Conservation (phyloP, 1,140 invertebrate species). For the Epicauta chinensis region DNA sequence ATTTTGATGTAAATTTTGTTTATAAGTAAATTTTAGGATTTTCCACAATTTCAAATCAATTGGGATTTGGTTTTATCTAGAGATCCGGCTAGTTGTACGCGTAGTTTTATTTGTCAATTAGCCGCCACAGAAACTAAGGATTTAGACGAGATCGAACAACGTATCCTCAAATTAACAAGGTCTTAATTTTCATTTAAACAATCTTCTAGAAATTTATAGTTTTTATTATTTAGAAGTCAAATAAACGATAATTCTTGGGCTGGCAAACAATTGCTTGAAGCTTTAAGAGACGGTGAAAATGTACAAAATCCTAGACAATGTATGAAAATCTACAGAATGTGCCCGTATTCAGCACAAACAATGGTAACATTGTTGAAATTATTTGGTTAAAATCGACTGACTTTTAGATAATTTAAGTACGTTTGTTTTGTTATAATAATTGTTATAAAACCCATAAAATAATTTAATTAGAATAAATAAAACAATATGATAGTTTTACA, state of each 20-base stretch:
- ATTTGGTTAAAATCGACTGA: conserved; percentile 19
- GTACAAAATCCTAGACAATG: conserved; percentile 23
- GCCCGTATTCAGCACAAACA: conserved; percentile 32
- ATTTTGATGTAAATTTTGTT: no score
- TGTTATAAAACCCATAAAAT: neutral
- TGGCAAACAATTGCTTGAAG: conserved; percentile 27
- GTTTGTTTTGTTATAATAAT: neutral
- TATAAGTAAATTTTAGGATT: neutral
- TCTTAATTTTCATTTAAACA: conserved; percentile 11
- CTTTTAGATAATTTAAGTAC: conserved; percentile 4
- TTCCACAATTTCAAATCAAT: conserved; percentile 15
- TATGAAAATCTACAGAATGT: conserved; percentile 34
- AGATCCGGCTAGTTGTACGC: conserved; percentile 33
- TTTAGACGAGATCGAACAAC: conserved; percentile 27
- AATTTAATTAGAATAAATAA: neutral
- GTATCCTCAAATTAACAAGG: conserved; percentile 31
- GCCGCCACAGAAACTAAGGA: conserved; percentile 23
- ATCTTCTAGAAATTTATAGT: neutral
- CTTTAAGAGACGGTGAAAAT: conserved; percentile 25
- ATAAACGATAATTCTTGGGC: conserved; percentile 23
- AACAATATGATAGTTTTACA: neutral
- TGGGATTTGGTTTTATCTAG: conserved; percentile 32
- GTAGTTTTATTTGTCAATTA: conserved; percentile 37
- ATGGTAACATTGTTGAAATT: conserved; percentile 28
- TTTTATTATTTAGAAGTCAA: conserved; percentile 12